Evolutionary conservation across 1,140 invertebrate genomes (phyloP), one percentile per base, ranked within the genome.

Genomic region (Venustaconcha ellipsiformis): DNA sequence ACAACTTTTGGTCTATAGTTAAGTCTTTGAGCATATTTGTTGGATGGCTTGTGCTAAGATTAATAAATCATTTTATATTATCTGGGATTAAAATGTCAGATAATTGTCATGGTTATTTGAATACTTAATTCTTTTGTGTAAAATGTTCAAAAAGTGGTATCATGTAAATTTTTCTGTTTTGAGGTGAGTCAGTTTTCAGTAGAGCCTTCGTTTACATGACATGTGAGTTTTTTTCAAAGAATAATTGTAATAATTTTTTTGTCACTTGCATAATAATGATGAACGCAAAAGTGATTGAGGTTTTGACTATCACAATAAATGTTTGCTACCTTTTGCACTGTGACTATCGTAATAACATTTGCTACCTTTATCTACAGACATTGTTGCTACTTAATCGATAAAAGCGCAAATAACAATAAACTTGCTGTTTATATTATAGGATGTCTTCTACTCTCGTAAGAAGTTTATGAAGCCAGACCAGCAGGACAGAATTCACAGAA

Each of bases 401-500:
- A 23, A 55, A 17, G 59, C n/a, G 37, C 55, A 73, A 56, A 14
- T 80, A 62, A 68, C 60, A 57, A 26, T 18, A 59, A 67, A 55
- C 68, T 60, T 55, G 74, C 78, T 77, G 60, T 80, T 81, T 80
- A 78, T 86, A 71, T 93, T 94, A 59, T 92, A 97, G 92, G 96
- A 98, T 91, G 92, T 99, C 58, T 99, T 98, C 91, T 99, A 99
- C 88, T 99, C 97, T 0, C 92, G 97, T 4, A 97, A 99, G 89
- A 99, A 99, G 89, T 99, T 98, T 88, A 95, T 96, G 76, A 91
- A 95, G 30, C 98, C 98, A 2, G 95, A 97, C 81, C 91, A 97
- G 11, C 97, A 99, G 91, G 93, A 94, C 64, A 91, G 92, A 57
- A 94, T 95, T 8, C 96, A 99, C 90, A 93, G 94, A 78, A 94